phyloP scores from a whole-genome alignment of 2,113 vertebrate genomes.

The Thermophis baileyi region DNA sequence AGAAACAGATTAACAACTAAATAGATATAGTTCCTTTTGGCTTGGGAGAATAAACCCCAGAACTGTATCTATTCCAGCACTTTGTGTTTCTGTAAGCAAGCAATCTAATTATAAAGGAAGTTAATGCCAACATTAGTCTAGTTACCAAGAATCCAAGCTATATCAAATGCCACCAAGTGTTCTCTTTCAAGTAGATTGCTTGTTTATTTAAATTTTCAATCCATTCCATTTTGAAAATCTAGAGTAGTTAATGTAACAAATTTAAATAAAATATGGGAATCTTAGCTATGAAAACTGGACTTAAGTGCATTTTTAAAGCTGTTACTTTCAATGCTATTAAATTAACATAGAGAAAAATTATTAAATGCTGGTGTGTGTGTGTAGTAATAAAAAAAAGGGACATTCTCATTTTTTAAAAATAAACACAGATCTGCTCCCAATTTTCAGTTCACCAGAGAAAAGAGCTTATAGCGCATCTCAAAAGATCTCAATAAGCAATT shows the following conservation, averaged over 20 bases:
- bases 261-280: neutral
- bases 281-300: neutral
- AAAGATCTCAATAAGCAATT: neutral
- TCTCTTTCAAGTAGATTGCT: slow-evolving; percentile 3
- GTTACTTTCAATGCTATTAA: neutral
- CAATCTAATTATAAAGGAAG: slow-evolving; percentile 29
- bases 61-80: slow-evolving; percentile 14
- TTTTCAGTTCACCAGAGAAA: neutral
- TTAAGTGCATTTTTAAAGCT: neutral
- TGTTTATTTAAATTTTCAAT: slow-evolving; percentile 15
- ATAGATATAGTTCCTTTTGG: slow-evolving; percentile 23
- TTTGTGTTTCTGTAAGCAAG: slow-evolving; percentile 19
- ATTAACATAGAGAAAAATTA: neutral
- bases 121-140: slow-evolving; percentile 16
- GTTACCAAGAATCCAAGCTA: slow-evolving; percentile 12
- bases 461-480: neutral
- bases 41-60: slow-evolving; percentile 9
- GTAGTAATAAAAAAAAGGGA: neutral
- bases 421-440: neutral
- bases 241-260: neutral
- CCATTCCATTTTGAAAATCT: neutral
- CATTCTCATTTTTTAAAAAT: neutral
- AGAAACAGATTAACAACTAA: slow-evolving; percentile 10
- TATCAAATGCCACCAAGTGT: slow-evolving; percentile 15
- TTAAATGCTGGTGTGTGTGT: neutral